Base-by-base conservation (phyloP, 2,888 invertebrate genomes). In the Euzophera pinguis region DNA sequence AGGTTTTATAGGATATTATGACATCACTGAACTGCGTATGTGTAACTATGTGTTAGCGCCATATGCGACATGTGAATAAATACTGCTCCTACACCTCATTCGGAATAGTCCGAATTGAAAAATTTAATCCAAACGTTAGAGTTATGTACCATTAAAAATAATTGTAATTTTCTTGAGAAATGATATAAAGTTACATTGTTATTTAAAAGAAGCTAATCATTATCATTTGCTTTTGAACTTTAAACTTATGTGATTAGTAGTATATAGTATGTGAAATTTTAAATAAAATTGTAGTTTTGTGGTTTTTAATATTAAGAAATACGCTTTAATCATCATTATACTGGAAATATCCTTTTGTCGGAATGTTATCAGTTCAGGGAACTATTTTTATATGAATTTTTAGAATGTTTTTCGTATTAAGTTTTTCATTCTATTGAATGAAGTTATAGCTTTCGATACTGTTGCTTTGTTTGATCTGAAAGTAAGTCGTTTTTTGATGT, bases 381-480 rank as follows among this genome's bases (percentile, higher is more conserved):
- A 16, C 32, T 45, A 45, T 45, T 45, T 45, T 45, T 45, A 32
- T 45, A 45, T 29, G 10, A 13, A 45, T 45, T 45, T 45, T 45
- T 12, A 27, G 8, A 12, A 43, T 22, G 22, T 22, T 43, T 29
- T 29, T 43, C 27, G 12, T 13, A 13, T 45, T 32, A 22, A n/a
- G 16, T 41, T 41, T n/a, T 10, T 16, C 34, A 45, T 45, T 45
- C 45, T 45, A 45, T 45, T 45, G 45, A 45, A 29, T 45, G 32
- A 14, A 13, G 12, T 38, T 13, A 12, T 27, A 22, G n/a, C 32
- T 7, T 29, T 43, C 13, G 29, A 16, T 16, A 32, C 32, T 32
- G 16, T 45, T 45, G 32, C 32, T 45, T 29, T 45, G 32, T 17
- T 17, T 13, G 2, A 5, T 13, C 38, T 38, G 12, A 13, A 38